Evolutionary conservation across 2,888 invertebrate genomes (phyloP).

Genomic region (Eristalis tenax): DNA sequence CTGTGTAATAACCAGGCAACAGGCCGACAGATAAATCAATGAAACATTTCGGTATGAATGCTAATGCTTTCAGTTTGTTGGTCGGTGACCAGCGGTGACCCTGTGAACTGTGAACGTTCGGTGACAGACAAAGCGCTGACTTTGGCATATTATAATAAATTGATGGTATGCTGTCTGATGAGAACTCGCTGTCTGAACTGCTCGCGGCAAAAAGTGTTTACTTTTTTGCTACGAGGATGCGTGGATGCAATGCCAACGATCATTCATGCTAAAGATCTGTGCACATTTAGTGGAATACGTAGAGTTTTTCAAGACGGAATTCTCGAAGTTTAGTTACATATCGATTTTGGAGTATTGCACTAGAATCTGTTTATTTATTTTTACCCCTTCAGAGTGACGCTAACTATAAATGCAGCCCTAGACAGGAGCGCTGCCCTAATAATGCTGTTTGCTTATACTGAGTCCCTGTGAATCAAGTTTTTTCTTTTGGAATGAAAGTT

Average conservation of each 20-base stretch:
- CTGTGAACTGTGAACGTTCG: constrained; percentile 18
- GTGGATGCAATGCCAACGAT: neutral
- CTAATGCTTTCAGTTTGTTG: constrained; percentile 30
- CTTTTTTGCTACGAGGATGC: neutral
- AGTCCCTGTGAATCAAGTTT: too few relatives aligned
- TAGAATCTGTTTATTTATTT: too few relatives aligned
- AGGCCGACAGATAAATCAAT: constrained; percentile 27
- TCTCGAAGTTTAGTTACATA: too few relatives aligned
- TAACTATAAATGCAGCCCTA: too few relatives aligned
- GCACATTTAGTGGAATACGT: too few relatives aligned
- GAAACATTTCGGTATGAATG: constrained; percentile 13
- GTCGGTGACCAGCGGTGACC: constrained; percentile 43
- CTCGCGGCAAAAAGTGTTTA: neutral
- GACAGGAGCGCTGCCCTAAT: too few relatives aligned
- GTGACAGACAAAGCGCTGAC: neutral
- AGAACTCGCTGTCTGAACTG: neutral
- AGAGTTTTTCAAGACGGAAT: too few relatives aligned
- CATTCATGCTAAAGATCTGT: too few relatives aligned
- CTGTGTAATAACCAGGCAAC: neutral
- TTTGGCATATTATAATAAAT: neutral
- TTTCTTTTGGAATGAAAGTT: too few relatives aligned
- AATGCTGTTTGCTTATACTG: too few relatives aligned
- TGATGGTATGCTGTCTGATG: neutral
- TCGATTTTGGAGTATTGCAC: too few relatives aligned
- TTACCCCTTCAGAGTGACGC: too few relatives aligned